Evolutionary conservation across 2,113 vertebrate species (phyloP).

Genomic region (Myiozetetes cayanensis): DNA sequence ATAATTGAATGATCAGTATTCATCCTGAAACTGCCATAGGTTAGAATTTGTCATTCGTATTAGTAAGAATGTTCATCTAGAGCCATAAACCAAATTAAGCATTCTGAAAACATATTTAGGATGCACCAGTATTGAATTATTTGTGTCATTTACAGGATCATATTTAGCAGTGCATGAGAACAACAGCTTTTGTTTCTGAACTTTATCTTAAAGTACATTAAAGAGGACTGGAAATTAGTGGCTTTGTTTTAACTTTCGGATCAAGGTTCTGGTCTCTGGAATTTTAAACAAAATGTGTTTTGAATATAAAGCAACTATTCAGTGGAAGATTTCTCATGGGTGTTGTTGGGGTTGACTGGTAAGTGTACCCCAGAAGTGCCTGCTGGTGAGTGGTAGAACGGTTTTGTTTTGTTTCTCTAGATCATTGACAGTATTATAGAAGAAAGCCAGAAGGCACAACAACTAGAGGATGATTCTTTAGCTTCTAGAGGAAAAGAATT

Average conservation of each 20-base stretch:
- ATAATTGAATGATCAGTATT: neutral
- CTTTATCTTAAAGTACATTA: neutral
- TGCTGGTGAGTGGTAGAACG: neutral
- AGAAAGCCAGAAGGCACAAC: conserved; percentile 87
- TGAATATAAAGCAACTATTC: neutral
- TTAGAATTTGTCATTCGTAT: neutral
- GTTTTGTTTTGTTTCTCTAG: conserved; percentile 65
- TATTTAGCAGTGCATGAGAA: neutral
- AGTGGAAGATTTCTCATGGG: neutral
- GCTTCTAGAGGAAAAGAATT: conserved; percentile 45
- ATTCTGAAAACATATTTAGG: neutral
- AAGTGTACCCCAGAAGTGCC: neutral
- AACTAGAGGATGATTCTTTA: conserved; percentile 77
- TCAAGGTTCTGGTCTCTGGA: neutral
- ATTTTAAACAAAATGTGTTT: neutral
- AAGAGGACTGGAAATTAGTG: neutral
- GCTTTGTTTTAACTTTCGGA: neutral
- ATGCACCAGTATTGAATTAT: neutral
- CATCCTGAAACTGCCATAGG: neutral
- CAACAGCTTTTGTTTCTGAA: neutral
- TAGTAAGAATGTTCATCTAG: neutral
- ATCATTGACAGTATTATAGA: conserved; percentile 98
- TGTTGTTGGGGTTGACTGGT: neutral
- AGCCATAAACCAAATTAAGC: neutral
- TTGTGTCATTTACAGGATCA: neutral